Percentiles rank a stretch among this genome's conserved stretches.
Evolutionary conservation across 2,888 invertebrate genomes (phyloP).

Genomic region (Cheilosia urbana): DNA sequence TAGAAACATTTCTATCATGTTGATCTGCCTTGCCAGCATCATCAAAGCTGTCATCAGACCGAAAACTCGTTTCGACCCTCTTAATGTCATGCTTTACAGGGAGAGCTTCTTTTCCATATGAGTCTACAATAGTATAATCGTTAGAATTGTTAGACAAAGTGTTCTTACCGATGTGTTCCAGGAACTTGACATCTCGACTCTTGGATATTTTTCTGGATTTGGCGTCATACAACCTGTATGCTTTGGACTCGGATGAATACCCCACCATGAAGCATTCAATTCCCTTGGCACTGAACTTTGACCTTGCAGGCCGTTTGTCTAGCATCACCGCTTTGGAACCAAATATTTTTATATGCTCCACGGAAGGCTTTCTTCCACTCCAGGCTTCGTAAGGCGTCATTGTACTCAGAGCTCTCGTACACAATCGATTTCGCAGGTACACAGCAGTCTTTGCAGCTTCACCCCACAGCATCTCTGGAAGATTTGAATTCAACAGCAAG

Average conservation of each 20-base stretch:
- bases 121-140: constrained; percentile 9
- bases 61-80: constrained; percentile 5
- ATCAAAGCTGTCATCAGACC: not conserved
- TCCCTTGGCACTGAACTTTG: constrained; percentile 8
- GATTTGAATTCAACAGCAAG: no score
- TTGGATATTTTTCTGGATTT: constrained; percentile 5
- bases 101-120: not conserved
- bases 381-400: no score
- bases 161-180: constrained; percentile 1
- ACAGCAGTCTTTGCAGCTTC: no score
- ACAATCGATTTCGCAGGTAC: no score
- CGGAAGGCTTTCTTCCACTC: no score
- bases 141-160: constrained; percentile 13
- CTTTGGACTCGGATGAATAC: constrained; percentile 14
- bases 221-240: constrained; percentile 18
- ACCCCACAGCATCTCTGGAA: no score
- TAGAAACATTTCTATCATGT: not conserved
- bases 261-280: constrained; percentile 2
- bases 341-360: no score
- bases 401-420: no score
- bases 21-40: constrained; percentile 3
- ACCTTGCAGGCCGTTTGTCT: constrained; percentile 1
- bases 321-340: constrained; percentile 11
- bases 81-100: constrained; percentile 1
- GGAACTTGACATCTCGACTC: constrained; percentile 27